phyloP scores from a whole-genome alignment of 2,113 vertebrate genomes.

The Trematomus loennbergii region DNA sequence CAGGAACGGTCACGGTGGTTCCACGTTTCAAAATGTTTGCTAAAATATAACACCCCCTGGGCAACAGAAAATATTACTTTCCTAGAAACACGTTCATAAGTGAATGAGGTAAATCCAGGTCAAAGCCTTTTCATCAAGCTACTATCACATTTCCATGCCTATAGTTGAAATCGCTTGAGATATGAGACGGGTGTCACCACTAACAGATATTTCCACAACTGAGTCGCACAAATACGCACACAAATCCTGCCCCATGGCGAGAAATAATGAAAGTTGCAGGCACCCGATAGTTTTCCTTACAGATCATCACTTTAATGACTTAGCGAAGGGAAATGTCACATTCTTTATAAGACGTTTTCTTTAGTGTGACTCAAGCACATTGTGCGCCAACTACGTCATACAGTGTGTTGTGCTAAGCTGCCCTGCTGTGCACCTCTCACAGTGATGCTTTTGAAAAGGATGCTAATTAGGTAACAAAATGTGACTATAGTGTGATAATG shows the following conservation, averaged over 20 bases:
- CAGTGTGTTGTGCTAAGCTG: not conserved
- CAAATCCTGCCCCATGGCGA: not conserved
- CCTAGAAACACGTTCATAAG: not conserved
- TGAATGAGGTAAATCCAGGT: not conserved
- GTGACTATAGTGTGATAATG: too few species aligned
- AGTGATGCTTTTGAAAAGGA: too few species aligned
- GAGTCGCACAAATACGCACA: not conserved
- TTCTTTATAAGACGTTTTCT: conserved; percentile 7
- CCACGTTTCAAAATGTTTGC: not conserved
- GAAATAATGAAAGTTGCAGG: conserved; percentile 11
- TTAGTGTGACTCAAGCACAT: conserved; percentile 38
- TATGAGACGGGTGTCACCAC: not conserved
- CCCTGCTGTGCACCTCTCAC: conserved; percentile 42
- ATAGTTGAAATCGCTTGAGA: not conserved
- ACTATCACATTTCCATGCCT: not conserved
- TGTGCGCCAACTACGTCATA: conserved; percentile 7
- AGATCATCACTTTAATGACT: conserved; percentile 46
- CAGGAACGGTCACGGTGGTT: not conserved
- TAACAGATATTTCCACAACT: not conserved
- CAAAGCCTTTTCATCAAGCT: not conserved
- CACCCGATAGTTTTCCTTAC: conserved; percentile 18
- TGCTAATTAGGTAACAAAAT: too few species aligned
- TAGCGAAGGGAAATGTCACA: conserved; percentile 33
- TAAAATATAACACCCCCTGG: not conserved
- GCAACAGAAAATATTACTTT: not conserved